Evolutionary conservation across 2,888 invertebrate genomes (phyloP).

Genomic region (Desoria tigrina): DNA sequence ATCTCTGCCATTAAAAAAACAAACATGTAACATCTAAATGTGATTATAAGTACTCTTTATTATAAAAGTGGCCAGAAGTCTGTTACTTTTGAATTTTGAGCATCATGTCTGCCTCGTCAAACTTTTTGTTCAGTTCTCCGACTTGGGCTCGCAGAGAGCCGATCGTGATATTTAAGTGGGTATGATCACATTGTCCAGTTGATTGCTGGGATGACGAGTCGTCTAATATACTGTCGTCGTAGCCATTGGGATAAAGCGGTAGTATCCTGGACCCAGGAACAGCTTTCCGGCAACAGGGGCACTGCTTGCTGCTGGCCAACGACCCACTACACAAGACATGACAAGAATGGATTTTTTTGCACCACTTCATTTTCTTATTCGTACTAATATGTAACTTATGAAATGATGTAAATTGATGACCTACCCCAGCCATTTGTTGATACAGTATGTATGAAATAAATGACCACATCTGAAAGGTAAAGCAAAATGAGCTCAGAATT

Average conservation of each 20-base stretch:
- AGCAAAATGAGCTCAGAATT: neutral
- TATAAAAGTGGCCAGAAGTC: too few species aligned
- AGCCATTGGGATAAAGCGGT: slow-evolving; percentile 31
- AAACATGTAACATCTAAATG: neutral
- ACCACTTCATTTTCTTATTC: neutral
- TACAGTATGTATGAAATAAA: slow-evolving; percentile 45
- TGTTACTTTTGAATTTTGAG: neutral
- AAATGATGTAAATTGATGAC: neutral
- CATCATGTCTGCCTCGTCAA: neutral
- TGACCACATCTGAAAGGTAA: slow-evolving; percentile 35
- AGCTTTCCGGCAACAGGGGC: slow-evolving; percentile 43
- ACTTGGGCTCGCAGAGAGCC: neutral
- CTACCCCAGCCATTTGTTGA: slow-evolving; percentile 46
- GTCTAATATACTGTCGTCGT: slow-evolving; percentile 37
- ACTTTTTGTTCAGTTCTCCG: neutral
- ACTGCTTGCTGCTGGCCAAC: slow-evolving; percentile 30
- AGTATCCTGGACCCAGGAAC: slow-evolving; percentile 29
- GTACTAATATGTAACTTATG: neutral
- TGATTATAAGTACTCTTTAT: neutral
- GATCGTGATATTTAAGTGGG: neutral
- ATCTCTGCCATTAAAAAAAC: slow-evolving; percentile 18
- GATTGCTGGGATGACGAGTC: slow-evolving; percentile 22
- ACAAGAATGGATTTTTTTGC: neutral
- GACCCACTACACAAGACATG: slow-evolving; percentile 28
- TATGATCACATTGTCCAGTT: neutral